A percentile compares a stretch with the other conserved stretches of the same genome.
Conservation (phyloP, 2,888 invertebrate species). For the Litoditis marina region DNA sequence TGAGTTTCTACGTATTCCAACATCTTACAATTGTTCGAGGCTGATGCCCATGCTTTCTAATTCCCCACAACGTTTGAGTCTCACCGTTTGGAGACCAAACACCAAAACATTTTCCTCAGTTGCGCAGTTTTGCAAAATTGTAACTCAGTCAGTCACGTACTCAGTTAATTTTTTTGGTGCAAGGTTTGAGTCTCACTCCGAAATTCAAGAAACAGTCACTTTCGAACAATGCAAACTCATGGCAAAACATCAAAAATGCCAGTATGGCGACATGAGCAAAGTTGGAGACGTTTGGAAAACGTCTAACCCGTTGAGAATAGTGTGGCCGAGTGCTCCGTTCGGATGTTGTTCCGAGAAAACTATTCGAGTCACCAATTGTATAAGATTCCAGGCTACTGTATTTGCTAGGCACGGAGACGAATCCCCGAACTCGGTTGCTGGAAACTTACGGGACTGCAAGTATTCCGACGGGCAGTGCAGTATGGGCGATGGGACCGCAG, state of each 20-base stretch:
- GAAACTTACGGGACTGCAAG: neutral
- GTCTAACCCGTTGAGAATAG: neutral
- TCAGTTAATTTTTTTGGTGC: neutral
- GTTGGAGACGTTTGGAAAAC: neutral
- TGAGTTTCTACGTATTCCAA: neutral
- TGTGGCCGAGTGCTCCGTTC: neutral
- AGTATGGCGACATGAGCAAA: neutral
- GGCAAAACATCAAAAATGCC: neutral
- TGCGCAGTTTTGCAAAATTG: neutral
- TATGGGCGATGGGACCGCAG: neutral
- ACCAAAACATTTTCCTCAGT: neutral
- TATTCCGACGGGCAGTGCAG: neutral
- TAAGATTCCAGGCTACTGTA: neutral
- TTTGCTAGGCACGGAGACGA: neutral
- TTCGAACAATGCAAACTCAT: neutral
- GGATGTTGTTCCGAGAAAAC: neutral
- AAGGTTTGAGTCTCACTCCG: neutral
- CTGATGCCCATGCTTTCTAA: neutral
- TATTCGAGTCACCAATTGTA: neutral
- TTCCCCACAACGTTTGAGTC: neutral
- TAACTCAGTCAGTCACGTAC: neutral
- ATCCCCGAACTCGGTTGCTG: neutral
- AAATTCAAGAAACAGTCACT: neutral
- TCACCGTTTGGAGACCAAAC: neutral
- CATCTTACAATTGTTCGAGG: neutral